phyloP scores from a whole-genome alignment of 2,113 vertebrate genomes.

The Misgurnus mizolepis region DNA sequence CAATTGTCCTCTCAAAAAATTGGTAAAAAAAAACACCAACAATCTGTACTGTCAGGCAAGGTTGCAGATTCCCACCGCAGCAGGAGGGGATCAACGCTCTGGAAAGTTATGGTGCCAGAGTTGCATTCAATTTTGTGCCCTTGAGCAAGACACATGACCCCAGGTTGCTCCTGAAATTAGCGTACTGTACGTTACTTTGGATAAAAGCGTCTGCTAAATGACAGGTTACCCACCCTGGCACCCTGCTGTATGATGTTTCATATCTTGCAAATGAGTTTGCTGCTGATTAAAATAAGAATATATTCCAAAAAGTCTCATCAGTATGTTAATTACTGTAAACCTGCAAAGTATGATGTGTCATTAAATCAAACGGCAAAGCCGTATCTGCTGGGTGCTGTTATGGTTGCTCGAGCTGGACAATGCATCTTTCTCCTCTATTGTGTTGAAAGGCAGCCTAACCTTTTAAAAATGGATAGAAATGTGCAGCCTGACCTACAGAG shows the following conservation, averaged over 20 bases:
- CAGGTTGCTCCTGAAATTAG: conserved; percentile 22
- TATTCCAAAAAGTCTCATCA: conserved; percentile 39
- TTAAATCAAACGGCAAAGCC: conserved; percentile 28
- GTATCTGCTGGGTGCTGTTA: conserved; percentile 7
- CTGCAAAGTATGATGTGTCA: conserved; percentile 31
- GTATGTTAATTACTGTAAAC: conserved; percentile 36
- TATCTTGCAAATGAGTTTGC: conserved; percentile 28
- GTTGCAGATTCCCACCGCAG: not conserved
- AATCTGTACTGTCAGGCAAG: not conserved
- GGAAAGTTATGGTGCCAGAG: not conserved
- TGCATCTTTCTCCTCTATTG: conserved; percentile 27
- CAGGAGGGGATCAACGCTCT: not conserved
- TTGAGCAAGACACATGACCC: conserved; percentile 12
- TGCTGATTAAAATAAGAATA: conserved; percentile 43
- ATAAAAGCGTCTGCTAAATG: conserved; percentile 29
- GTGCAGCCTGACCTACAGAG: conserved; percentile 33
- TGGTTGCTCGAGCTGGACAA: conserved; percentile 6
- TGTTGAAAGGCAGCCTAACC: conserved; percentile 34
- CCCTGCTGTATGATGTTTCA: conserved; percentile 36
- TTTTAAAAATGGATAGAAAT: conserved; percentile 45
- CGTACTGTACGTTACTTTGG: not conserved
- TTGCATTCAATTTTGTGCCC: not conserved
- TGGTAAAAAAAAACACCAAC: not conserved
- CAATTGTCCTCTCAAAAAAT: not conserved
- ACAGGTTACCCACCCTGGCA: conserved; percentile 27